These are phyloP conservation scores for Caenorhabditis drosophilae DNA, from an alignment of 2,888 invertebrate species.

Conservation along the genomic window DNA sequence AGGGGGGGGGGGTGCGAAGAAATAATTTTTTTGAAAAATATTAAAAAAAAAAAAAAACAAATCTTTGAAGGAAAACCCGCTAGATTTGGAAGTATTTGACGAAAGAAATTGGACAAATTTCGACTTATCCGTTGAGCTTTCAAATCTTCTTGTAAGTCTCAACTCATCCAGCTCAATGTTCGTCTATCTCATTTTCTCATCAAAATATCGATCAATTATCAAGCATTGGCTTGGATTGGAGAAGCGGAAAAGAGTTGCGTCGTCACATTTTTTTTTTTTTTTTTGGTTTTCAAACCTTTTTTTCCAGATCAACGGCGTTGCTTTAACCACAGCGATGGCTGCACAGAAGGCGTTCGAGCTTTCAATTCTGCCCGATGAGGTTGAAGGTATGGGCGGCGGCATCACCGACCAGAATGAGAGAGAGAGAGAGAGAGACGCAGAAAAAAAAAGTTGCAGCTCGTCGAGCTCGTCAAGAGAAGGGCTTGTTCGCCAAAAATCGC, in stretches of 20 bases:
- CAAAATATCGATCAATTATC: slow-evolving; percentile 65
- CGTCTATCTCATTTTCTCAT: slow-evolving; percentile 65
- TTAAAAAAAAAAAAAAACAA: too few relatives aligned
- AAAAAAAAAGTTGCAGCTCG: too few relatives aligned
- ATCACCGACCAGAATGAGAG: too few relatives aligned
- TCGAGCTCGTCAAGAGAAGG: slow-evolving; percentile 26
- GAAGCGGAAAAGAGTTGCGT: slow-evolving; percentile 47
- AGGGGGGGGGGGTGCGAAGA: too few relatives aligned
- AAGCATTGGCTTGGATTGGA: slow-evolving; percentile 64
- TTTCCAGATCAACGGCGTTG: slow-evolving; percentile 64
- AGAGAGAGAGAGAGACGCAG: too few relatives aligned
- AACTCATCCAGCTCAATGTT: slow-evolving; percentile 67
- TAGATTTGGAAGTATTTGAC: slow-evolving; percentile 13
- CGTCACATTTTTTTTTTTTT: too few relatives aligned
- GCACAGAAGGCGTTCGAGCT: slow-evolving; percentile 65
- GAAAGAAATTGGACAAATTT: slow-evolving; percentile 32
- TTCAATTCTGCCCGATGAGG: slow-evolving; percentile 65
- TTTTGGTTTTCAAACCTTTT: background rate
- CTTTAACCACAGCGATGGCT: slow-evolving; percentile 65
- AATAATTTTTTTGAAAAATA: too few relatives aligned
- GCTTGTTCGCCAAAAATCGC: slow-evolving; percentile 9
- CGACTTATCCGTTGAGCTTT: slow-evolving; percentile 59
- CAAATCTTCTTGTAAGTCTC: slow-evolving; percentile 64
- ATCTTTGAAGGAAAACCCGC: too few relatives aligned
- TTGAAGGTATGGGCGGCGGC: too few relatives aligned